A percentile compares a stretch with the other conserved stretches of the same genome.
Evolutionary conservation across 23 tunicate genomes (phyloP).

Genomic region (Botrylloides violaceus): DNA sequence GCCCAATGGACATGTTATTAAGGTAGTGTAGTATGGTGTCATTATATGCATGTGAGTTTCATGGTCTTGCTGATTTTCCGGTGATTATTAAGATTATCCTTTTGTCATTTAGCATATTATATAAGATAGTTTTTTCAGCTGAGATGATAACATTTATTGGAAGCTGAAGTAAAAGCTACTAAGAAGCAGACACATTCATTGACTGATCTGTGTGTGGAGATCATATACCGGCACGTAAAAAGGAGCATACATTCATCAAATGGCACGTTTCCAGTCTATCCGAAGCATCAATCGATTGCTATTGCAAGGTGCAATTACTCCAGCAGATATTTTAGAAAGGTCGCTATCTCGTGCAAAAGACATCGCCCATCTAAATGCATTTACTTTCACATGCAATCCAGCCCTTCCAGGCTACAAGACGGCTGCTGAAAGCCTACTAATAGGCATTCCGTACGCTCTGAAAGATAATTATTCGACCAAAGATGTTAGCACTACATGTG

Average conservation of each 20-base stretch:
- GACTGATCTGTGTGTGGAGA: not conserved
- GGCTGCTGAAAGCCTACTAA: not conserved
- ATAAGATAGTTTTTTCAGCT: not conserved
- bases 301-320: not conserved
- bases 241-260: too few relatives aligned
- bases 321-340: conserved; percentile 14
- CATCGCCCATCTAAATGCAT: conserved; percentile 49
- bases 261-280: not conserved
- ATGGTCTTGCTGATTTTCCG: conserved; percentile 1
- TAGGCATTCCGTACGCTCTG: conserved; percentile 62
- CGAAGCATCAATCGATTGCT: conserved; percentile 11
- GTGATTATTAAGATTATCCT: conserved; percentile 2
- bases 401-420: not conserved
- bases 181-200: not conserved
- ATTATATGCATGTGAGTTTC: not conserved
- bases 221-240: not conserved
- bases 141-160: not conserved
- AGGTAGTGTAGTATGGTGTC: not conserved
- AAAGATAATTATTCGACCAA: conserved; percentile 74
- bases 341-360: conserved; percentile 20
- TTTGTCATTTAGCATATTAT: not conserved
- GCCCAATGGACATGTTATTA: too few relatives aligned
- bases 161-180: not conserved
- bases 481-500: conserved; percentile 66
- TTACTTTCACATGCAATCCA: not conserved